Base-by-base conservation (phyloP, 1,140 invertebrate species). In the Penaeus indicus region DNA sequence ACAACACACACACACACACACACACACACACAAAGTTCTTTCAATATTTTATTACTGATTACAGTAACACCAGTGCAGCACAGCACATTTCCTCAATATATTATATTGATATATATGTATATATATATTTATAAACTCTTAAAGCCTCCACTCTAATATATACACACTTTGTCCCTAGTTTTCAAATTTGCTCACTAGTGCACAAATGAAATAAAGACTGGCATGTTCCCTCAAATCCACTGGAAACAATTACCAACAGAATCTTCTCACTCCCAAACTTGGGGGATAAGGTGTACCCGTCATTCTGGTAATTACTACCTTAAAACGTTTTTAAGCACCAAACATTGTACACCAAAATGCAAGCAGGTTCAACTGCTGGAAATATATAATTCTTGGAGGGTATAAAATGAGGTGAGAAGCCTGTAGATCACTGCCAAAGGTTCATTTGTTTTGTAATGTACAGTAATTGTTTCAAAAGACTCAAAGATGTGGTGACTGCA, bases 91-190 rank as follows among this genome's bases (percentile, higher is more conserved):
- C 72, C 42, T 75, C 42, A 75, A 75, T 75, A 75, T 75, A 75
- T 75, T 75, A 75, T 75, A 75, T 75, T 75, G 72, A 75, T 75
- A 75, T 75, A 75, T 54, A 54, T 54, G 54, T 54, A 54, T 54
- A 54, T 54, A 54, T 54, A 54, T 54, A 54, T 54, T 54, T 54
- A 54, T 75, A 75, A 75, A 75, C 72, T 75, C 42, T 75, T 75
- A 75, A 75, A 75, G 72, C 72, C 72, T 75, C 72, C 27, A n/a
- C 72, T 75, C 72, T 75, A 75, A 75, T 75, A 75, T 75, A 75
- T 75, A 75, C 72, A 75, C 72, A 75, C 42, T 75, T 75, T 38
- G 42, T 75, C 72, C 72, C 72, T 75, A 75, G 42, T 38, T 75
- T 75, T 75, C 42, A 54, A 54, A 54, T 75, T 75, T 75, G 18